phyloP scores from a whole-genome alignment of 2,113 vertebrate genomes.

The Phylloscopus trochilus region DNA sequence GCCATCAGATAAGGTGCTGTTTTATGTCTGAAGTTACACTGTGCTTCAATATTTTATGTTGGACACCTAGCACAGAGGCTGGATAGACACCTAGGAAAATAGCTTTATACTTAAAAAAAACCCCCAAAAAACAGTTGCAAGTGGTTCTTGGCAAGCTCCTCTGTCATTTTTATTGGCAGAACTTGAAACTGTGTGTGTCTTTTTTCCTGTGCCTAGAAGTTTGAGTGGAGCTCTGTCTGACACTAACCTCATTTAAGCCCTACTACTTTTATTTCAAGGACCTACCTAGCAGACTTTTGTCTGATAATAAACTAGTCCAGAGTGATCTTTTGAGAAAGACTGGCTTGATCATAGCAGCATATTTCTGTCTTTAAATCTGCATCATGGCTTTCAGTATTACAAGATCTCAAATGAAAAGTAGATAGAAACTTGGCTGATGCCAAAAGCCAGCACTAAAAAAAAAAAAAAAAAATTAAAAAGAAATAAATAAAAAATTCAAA shows the following conservation, averaged over 20 bases:
- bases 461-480: fast-evolving
- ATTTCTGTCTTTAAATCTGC: background rate
- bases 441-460: background rate
- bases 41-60: background rate
- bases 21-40: background rate
- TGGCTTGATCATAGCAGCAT: background rate
- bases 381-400: background rate
- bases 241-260: background rate
- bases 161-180: background rate
- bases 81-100: background rate
- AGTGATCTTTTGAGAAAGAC: background rate
- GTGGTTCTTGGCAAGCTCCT: background rate
- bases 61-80: background rate
- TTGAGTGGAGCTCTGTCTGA: background rate
- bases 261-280: background rate
- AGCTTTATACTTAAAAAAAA: background rate
- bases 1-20: background rate
- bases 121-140: background rate
- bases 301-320: background rate
- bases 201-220: background rate
- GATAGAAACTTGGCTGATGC: background rate
- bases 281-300: background rate
- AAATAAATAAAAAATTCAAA: background rate
- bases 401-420: background rate
- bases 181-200: background rate